These are phyloP conservation scores for Plumapathes pennacea DNA, from an alignment of 92 coral and sea anemone species.

Conservation along the genomic window DNA sequence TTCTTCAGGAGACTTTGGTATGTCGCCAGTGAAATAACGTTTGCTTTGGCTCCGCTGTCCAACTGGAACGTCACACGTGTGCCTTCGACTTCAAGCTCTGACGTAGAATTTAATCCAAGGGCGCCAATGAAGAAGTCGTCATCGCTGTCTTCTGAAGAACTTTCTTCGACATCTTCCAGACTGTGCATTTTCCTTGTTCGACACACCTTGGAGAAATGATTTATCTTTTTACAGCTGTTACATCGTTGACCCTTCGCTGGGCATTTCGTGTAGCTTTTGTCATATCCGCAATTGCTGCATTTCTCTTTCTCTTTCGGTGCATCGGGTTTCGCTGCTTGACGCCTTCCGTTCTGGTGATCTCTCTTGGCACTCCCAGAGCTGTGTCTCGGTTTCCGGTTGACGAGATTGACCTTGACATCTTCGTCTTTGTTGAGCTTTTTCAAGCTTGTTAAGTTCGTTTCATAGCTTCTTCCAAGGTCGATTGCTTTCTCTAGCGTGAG, in stretches of 20 bases:
- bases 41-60: constrained; percentile 16
- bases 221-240: too few species aligned
- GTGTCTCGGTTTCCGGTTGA: too few species aligned
- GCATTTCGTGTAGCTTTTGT: too few species aligned
- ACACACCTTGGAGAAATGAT: too few species aligned
- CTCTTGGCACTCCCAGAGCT: too few species aligned
- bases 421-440: constrained; percentile 20
- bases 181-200: too few species aligned
- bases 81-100: constrained; percentile 2
- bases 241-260: too few species aligned
- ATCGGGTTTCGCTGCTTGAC: too few species aligned
- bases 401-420: constrained; percentile 11
- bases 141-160: neutral
- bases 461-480: constrained; percentile 7
- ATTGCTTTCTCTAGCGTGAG: constrained; percentile 5
- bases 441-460: constrained; percentile 14
- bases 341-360: too few species aligned
- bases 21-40: constrained; percentile 7
- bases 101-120: neutral
- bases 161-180: neutral
- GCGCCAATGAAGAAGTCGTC: constrained; percentile 1
- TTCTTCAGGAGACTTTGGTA: constrained; percentile 7
- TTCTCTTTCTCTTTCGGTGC: too few species aligned
- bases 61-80: constrained; percentile 5
- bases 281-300: too few species aligned